Evolutionary conservation across 2,797 vertebrate genomes (phyloP).

Genomic region (Esox masquinongy): DNA sequence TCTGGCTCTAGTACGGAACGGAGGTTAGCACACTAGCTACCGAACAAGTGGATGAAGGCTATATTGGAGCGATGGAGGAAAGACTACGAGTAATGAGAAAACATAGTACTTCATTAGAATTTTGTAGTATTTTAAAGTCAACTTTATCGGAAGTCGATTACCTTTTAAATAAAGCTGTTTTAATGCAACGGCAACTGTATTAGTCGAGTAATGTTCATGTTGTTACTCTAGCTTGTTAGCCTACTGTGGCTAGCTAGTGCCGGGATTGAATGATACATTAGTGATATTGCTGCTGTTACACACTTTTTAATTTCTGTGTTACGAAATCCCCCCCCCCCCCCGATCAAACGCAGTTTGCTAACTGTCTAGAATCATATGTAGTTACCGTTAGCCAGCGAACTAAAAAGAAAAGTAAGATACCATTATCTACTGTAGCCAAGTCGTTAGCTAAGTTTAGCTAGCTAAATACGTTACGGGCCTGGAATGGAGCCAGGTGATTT

Average conservation of each 20-base stretch:
- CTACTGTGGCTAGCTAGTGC: neutral
- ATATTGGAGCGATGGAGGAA: constrained; percentile 40
- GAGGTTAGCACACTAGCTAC: constrained; percentile 47
- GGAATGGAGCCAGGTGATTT: constrained; percentile 75
- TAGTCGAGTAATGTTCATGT: neutral
- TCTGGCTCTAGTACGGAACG: constrained; percentile 18
- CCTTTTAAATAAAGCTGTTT: neutral
- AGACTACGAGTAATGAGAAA: constrained; percentile 6
- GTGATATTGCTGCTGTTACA: too few relatives aligned
- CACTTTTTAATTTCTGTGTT: too few relatives aligned
- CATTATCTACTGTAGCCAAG: neutral
- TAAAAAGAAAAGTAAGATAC: neutral
- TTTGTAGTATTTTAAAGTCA: constrained; percentile 1
- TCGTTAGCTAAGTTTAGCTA: neutral
- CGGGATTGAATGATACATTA: neutral
- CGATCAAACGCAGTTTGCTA: neutral
- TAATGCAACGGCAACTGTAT: neutral
- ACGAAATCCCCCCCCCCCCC: neutral
- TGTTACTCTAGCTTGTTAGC: neutral
- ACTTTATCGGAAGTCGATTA: neutral
- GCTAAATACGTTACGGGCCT: neutral
- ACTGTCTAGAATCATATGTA: neutral
- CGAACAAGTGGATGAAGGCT: constrained; percentile 30
- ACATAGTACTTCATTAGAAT: constrained; percentile 8
- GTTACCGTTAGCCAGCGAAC: neutral